Base-by-base conservation (phyloP, 2,888 invertebrate genomes). In the Autographa pulchrina region DNA sequence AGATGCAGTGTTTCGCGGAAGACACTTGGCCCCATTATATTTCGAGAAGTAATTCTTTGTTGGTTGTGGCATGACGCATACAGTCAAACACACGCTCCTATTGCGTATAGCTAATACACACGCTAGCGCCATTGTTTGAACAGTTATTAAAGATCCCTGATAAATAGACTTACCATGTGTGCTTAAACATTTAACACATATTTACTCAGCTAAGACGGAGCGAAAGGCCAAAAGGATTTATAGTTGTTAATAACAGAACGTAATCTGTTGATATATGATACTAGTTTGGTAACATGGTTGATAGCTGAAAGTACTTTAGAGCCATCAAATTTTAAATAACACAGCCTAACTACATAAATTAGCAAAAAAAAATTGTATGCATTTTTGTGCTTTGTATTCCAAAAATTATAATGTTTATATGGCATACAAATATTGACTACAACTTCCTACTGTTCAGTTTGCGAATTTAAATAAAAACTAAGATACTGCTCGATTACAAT, bases 1-100 rank as follows among this genome's bases (percentile, higher is more conserved):
- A 69, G 79, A 78, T 73, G 71, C 78, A 80, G 75, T 70, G 77
- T 78, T 91, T 90, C 90, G 82, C 76, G 86, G 90, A 90, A 90
- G 80, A 79, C 78, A 79, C 75, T 85, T 83, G 85, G 82, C 88
- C 89, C 77, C 87, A 85, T 91, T 91, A 84, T 86, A 86, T 89
- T 90, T 87, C 80, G 81, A 88, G 86, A 87, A 89, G 84, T 82
- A 81, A 86, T 85, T 88, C 89, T 90, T 89, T 90, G 88, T 91
- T 89, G 77, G 78, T 64, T 74, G 77, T 60, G 70, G 75, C 68
- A 81, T 91, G 90, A 91, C 90, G 86, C 90, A 89, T 86, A 70
- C 62, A 61, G 72, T 70, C 69, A 74, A 77, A 77, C 65, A 74
- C 63, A 83, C 76, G 72, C 77, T 68, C 72, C 69, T 80, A 79